Evolutionary conservation across 1,140 invertebrate species (phyloP).

Genomic region (Apis florea): DNA sequence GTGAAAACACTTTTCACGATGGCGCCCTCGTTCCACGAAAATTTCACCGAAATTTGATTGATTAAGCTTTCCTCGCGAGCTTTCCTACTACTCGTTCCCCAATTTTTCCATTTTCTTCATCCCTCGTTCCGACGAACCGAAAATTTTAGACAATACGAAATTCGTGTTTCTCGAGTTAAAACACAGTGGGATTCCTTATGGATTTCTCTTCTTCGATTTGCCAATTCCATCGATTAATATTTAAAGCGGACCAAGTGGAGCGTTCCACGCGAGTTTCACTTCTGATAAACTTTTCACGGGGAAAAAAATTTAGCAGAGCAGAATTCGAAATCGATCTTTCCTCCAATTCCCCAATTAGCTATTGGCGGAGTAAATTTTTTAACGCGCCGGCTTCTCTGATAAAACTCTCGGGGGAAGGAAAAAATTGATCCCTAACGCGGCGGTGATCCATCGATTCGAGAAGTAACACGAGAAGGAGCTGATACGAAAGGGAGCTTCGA

Average conservation of each 20-base stretch:
- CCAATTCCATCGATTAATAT: too few species aligned
- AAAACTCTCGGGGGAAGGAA: background rate
- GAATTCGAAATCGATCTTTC: too few species aligned
- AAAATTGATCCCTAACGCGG: background rate
- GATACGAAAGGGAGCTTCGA: background rate
- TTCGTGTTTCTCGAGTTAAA: too few species aligned
- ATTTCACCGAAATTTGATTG: background rate
- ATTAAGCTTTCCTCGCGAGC: background rate
- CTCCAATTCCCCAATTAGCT: too few species aligned
- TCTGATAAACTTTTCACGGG: too few species aligned
- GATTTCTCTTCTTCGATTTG: too few species aligned
- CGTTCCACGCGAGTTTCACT: background rate
- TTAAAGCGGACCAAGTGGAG: too few species aligned
- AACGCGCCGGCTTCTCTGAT: too few species aligned
- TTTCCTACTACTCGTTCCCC: background rate
- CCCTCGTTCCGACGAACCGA: background rate
- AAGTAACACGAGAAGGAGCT: background rate
- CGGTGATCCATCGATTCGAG: slow-evolving; percentile 31
- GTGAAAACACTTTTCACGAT: too few species aligned
- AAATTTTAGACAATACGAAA: too few species aligned
- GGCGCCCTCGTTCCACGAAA: background rate
- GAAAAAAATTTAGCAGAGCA: too few species aligned
- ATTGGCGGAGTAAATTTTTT: background rate
- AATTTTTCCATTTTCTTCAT: background rate
- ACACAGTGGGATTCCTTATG: too few species aligned